Evolutionary conservation across 2,797 vertebrate genomes (phyloP).

Genomic region (Pipistrellus pygmaeus): DNA sequence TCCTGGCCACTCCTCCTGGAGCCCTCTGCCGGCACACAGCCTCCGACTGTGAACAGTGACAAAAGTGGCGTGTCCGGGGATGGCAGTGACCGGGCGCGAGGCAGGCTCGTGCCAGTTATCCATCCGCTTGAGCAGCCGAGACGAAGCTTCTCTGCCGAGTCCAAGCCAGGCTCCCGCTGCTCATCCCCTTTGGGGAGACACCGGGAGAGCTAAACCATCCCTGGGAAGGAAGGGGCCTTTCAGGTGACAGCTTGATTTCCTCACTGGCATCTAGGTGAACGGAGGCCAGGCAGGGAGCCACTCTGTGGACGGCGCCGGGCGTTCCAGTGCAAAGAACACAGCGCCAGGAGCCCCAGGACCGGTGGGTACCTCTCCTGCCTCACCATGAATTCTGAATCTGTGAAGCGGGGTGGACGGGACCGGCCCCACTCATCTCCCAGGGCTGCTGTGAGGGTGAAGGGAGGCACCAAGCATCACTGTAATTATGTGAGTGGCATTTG

Average conservation of each 20-base stretch:
- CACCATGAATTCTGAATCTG: background rate
- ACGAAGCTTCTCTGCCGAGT: background rate
- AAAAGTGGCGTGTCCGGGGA: background rate
- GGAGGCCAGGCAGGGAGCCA: background rate
- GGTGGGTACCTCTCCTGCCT: background rate
- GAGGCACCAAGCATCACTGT: background rate
- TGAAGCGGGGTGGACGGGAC: rapidly evolving
- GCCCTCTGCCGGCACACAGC: background rate
- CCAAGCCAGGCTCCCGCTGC: background rate
- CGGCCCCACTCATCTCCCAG: background rate
- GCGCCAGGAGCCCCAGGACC: background rate
- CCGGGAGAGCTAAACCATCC: background rate
- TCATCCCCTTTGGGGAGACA: rapidly evolving
- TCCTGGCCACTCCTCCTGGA: background rate
- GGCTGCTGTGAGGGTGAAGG: background rate
- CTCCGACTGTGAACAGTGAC: background rate
- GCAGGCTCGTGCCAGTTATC: background rate
- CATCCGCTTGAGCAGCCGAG: background rate
- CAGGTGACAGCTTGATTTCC: background rate
- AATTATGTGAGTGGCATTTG: rapidly evolving
- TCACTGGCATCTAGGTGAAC: background rate
- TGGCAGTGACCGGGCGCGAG: background rate
- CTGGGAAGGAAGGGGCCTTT: background rate
- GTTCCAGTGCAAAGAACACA: background rate
- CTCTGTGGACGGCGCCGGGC: background rate